These are phyloP conservation scores for Lycophotia porphyrea DNA, from an alignment of 2,888 invertebrate genomes.

Conservation along the genomic window DNA sequence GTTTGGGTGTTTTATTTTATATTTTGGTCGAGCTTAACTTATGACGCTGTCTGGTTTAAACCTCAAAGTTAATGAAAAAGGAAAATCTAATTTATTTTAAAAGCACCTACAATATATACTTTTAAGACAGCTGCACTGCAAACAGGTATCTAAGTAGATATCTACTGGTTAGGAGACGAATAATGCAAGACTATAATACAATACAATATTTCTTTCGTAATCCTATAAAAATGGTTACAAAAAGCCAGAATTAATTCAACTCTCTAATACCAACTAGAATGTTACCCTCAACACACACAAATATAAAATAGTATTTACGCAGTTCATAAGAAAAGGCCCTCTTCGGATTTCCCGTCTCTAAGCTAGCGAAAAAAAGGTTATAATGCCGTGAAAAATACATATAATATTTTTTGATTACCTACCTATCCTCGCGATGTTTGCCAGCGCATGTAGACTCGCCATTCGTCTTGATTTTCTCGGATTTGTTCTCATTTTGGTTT, in stretches of 20 bases:
- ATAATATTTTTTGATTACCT: slow-evolving; percentile 62
- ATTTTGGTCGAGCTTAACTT: neutral
- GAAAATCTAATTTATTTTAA: neutral
- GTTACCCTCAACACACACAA: neutral
- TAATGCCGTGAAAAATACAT: slow-evolving; percentile 53
- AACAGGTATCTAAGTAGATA: too few relatives aligned
- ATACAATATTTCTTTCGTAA: too few relatives aligned
- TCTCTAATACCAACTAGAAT: slow-evolving; percentile 4
- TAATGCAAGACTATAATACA: too few relatives aligned
- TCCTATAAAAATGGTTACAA: neutral
- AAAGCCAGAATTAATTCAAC: neutral
- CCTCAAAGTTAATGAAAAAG: neutral
- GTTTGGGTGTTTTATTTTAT: neutral
- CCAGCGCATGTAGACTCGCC: slow-evolving; percentile 33
- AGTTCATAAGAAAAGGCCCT: slow-evolving; percentile 27
- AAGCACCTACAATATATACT: neutral
- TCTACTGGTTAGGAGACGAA: neutral
- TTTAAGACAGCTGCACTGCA: neutral
- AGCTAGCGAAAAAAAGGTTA: slow-evolving; percentile 45
- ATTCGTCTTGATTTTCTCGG: slow-evolving; percentile 49
- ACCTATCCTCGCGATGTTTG: slow-evolving; percentile 36
- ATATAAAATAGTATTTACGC: slow-evolving; percentile 19
- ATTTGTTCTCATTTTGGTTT: slow-evolving; percentile 47
- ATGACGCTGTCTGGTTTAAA: neutral
- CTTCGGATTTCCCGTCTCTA: slow-evolving; percentile 25